Conservation (phyloP, 2,797 vertebrate genomes). For the Sebastes kiyomatsui region DNA sequence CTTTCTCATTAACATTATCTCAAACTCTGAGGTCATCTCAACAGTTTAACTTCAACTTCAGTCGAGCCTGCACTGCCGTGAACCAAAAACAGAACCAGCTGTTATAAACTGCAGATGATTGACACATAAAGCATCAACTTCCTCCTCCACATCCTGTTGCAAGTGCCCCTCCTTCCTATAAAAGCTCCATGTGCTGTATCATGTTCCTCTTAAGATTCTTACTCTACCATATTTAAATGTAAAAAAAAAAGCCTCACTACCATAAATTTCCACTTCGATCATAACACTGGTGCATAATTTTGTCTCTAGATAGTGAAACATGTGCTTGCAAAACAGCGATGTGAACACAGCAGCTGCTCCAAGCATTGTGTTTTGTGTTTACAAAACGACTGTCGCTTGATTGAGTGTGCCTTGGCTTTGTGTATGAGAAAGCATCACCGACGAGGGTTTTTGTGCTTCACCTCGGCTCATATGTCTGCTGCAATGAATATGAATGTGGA, state of each 20-base stretch:
- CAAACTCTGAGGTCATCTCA: neutral
- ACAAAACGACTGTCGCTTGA: neutral
- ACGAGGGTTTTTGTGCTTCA: constrained; percentile 10
- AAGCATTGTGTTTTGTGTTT: neutral
- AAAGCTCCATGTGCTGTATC: neutral
- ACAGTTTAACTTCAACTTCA: neutral
- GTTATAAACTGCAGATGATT: neutral
- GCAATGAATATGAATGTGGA: constrained; percentile 3
- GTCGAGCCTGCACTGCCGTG: neutral
- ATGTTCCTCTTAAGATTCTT: neutral
- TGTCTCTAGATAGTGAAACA: neutral
- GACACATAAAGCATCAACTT: constrained; percentile 26
- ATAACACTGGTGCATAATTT: neutral
- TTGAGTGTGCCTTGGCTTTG: neutral
- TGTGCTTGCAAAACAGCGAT: neutral
- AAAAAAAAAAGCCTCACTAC: neutral
- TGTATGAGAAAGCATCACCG: neutral
- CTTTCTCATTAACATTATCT: no score
- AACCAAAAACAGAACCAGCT: constrained; percentile 6
- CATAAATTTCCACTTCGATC: neutral
- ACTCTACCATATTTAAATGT: neutral
- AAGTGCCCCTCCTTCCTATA: neutral
- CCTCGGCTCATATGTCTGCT: neutral
- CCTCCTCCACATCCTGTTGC: constrained; percentile 52
- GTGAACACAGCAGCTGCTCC: neutral